Conservation (phyloP, 2,113 vertebrate species). For the Chaetops frenatus region DNA sequence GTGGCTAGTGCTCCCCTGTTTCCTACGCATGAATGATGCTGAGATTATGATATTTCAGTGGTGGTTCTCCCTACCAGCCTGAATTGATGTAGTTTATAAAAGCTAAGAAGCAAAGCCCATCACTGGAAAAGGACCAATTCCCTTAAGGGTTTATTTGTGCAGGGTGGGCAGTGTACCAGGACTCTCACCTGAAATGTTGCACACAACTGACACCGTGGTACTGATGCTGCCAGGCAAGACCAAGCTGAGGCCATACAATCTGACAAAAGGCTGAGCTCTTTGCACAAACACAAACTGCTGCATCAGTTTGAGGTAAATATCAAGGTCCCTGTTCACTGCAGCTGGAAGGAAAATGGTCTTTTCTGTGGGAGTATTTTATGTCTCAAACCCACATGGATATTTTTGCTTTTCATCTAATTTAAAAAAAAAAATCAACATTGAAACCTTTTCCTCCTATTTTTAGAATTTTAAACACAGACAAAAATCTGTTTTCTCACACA, state of each 20-base stretch:
- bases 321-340: neutral
- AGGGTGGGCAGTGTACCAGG: neutral
- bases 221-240: neutral
- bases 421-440: neutral
- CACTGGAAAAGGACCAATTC: neutral
- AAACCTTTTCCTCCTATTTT: neutral
- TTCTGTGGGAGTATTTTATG: neutral
- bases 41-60: neutral
- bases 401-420: rapidly evolving
- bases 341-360: neutral
- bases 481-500: neutral
- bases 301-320: neutral
- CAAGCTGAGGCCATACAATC: neutral
- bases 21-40: neutral
- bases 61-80: neutral
- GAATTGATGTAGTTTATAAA: neutral
- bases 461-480: neutral
- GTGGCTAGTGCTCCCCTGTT: neutral
- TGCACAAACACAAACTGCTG: neutral
- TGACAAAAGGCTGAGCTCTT: neutral
- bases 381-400: neutral
- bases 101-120: neutral
- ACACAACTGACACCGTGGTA: neutral
- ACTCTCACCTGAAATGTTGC: neutral
- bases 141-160: neutral